Evolutionary conservation across 2,797 vertebrate species (phyloP).

Genomic region (Oryzias dopingdopingensis): DNA sequence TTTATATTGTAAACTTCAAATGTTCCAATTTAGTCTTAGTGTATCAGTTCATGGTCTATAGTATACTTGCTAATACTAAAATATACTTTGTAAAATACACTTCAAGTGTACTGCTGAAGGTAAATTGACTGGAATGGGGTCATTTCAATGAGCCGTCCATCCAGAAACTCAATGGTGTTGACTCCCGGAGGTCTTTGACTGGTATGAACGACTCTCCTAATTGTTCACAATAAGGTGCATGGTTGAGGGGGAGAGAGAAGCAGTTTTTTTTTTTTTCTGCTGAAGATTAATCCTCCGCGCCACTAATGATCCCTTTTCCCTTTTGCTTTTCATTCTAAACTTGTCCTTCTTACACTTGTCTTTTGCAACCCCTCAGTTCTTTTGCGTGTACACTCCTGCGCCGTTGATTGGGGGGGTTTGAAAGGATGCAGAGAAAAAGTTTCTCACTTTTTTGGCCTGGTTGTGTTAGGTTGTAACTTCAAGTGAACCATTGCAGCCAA

Average conservation of each 20-base stretch:
- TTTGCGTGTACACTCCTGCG: slow-evolving; percentile 76
- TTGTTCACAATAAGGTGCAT: slow-evolving; percentile 79
- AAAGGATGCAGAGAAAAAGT: slow-evolving; percentile 36
- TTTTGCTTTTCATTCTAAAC: slow-evolving; percentile 50
- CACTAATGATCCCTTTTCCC: slow-evolving; percentile 64
- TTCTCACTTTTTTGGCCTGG: slow-evolving; percentile 25
- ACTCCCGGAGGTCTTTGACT: slow-evolving; percentile 79
- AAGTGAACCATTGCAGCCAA: slow-evolving; percentile 27
- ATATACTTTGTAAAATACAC: no score
- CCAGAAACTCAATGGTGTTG: slow-evolving; percentile 69
- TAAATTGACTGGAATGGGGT: slow-evolving; percentile 69
- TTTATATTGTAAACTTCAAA: no score
- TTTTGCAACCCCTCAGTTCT: slow-evolving; percentile 59
- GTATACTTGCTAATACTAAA: no score
- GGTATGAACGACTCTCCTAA: slow-evolving; percentile 68
- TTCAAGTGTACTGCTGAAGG: slow-evolving; percentile 21
- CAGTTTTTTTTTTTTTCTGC: slow-evolving; percentile 53
- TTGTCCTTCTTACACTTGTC: slow-evolving; percentile 51
- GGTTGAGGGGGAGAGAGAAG: slow-evolving; percentile 54
- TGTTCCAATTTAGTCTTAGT: no score
- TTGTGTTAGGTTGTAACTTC: slow-evolving; percentile 3
- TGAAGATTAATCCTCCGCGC: slow-evolving; percentile 82
- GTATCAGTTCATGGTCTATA: no score
- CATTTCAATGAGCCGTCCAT: slow-evolving; percentile 69
- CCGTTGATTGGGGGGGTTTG: slow-evolving; percentile 53